Evolutionary conservation across 2,113 vertebrate genomes (phyloP).

Genomic region (Zosterops hypoxanthus): DNA sequence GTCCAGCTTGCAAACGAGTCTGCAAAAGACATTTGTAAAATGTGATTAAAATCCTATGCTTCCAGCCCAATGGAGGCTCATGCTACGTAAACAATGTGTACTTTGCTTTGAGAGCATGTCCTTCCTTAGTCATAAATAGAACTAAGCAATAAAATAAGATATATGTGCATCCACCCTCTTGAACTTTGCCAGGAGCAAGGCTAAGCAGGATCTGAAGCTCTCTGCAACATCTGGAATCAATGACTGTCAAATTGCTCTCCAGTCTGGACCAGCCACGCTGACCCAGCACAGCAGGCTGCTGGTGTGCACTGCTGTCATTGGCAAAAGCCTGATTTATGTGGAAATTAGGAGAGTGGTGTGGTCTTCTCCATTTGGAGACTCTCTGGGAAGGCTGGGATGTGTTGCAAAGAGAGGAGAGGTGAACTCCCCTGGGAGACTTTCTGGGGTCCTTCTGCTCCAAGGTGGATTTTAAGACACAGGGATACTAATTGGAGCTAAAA

Average conservation of each 20-base stretch:
- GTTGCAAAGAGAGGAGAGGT: not conserved
- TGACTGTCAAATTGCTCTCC: not conserved
- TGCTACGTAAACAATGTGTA: not conserved
- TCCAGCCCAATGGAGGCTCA: not conserved
- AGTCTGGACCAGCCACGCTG: not conserved
- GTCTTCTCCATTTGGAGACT: not conserved
- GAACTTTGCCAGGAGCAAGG: not conserved
- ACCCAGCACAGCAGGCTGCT: not conserved
- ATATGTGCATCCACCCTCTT: not conserved
- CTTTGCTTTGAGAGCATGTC: slow-evolving; percentile 33
- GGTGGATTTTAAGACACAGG: not conserved
- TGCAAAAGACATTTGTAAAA: slow-evolving; percentile 66
- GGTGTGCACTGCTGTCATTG: not conserved
- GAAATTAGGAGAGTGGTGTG: not conserved
- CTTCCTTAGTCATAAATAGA: not conserved
- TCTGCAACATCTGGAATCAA: slow-evolving; percentile 23
- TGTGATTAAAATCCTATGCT: not conserved
- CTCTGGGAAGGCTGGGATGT: not conserved
- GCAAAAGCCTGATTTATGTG: not conserved
- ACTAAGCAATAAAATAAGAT: slow-evolving; percentile 14
- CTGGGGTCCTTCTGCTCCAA: not conserved
- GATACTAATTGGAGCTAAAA: not conserved
- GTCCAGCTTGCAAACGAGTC: slow-evolving; percentile 92
- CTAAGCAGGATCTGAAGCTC: not conserved
- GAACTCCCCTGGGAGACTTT: not conserved